Evolutionary conservation across 2,113 vertebrate species (phyloP).

Genomic region (Ceyx margarethae): DNA sequence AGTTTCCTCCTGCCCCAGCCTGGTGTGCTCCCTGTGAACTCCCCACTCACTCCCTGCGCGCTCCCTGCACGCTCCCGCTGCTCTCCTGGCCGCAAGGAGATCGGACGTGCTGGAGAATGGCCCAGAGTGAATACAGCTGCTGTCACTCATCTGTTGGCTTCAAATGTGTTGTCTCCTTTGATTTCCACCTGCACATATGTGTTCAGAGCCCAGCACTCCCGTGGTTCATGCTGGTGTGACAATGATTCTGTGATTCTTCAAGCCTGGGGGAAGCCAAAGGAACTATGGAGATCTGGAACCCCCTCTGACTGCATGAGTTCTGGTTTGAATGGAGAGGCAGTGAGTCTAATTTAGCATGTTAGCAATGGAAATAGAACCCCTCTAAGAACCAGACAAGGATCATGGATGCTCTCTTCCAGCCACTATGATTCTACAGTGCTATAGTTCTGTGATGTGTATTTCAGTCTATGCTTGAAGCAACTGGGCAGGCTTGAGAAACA

Average conservation of each 20-base stretch:
- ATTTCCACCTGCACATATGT: fast-evolving
- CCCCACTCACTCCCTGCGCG: neutral
- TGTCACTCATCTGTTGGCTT: neutral
- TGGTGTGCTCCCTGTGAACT: neutral
- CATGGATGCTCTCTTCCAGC: neutral
- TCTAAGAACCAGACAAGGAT: neutral
- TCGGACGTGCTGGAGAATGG: neutral
- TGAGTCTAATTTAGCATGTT: neutral
- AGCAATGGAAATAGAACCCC: neutral
- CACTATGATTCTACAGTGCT: neutral
- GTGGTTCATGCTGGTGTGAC: neutral
- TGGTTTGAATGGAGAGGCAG: neutral
- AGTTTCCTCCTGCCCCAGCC: neutral
- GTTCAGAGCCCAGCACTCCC: neutral
- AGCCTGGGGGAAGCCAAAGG: neutral
- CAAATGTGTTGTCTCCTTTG: neutral
- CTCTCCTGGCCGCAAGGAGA: neutral
- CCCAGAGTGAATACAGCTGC: neutral
- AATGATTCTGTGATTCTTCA: neutral
- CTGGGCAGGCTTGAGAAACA: neutral
- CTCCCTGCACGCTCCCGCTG: neutral
- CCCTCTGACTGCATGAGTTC: neutral
- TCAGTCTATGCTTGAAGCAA: neutral
- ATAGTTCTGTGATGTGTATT: neutral
- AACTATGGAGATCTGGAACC: neutral